Conservation (phyloP, 2,888 invertebrate species). For the Spialia ferax region DNA sequence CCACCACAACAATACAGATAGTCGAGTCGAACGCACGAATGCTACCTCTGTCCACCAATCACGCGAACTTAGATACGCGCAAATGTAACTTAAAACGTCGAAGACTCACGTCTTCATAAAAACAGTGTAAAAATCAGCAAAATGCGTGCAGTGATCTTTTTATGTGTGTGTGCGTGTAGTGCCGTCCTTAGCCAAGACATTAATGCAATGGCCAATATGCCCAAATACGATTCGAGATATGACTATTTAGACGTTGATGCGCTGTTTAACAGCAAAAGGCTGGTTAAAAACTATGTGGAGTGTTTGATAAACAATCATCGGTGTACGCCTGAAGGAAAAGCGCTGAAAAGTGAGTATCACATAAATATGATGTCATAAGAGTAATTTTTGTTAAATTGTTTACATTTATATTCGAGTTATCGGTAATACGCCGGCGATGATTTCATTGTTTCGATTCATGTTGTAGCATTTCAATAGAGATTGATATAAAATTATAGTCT, state of each 20-base stretch:
- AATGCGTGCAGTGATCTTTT: constrained; percentile 67
- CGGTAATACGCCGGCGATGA: background rate
- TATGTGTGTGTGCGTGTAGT: constrained; percentile 61
- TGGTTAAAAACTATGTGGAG: constrained; percentile 90
- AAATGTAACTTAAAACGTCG: constrained; percentile 42
- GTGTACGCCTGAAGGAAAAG: constrained; percentile 91
- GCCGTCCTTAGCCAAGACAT: constrained; percentile 68
- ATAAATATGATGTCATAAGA: background rate
- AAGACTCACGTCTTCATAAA: constrained; percentile 34
- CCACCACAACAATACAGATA: constrained; percentile 55
- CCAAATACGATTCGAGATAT: constrained; percentile 86
- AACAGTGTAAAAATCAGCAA: constrained; percentile 46
- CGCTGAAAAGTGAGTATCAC: constrained; percentile 90
- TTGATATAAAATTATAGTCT: too few species aligned
- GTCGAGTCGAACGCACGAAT: constrained; percentile 60
- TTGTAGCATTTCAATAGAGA: too few species aligned
- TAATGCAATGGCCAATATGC: constrained; percentile 67
- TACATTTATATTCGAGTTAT: background rate
- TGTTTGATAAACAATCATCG: constrained; percentile 89
- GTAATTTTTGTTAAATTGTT: background rate
- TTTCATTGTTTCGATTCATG: too few species aligned
- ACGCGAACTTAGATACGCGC: constrained; percentile 43
- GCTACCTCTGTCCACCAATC: constrained; percentile 25
- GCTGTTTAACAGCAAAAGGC: constrained; percentile 89
- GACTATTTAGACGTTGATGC: constrained; percentile 90